Base-by-base conservation (phyloP, 2,888 invertebrate genomes). In the Acrobasis suavella region DNA sequence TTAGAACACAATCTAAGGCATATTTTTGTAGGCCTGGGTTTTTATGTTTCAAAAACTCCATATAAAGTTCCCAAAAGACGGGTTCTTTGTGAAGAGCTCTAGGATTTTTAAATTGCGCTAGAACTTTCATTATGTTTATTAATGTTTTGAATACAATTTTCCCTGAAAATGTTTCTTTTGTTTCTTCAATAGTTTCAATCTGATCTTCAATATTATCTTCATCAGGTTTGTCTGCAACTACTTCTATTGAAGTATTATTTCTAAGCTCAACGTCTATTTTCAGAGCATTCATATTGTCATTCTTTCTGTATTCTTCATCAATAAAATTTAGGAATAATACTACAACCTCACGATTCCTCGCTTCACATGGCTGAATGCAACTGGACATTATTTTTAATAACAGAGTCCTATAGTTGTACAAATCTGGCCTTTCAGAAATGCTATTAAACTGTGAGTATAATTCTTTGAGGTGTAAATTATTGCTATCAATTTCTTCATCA, bases 1-100 rank as follows among this genome's bases (percentile, higher is more conserved):
- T 95, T 73, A 97, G 89, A 1, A 99, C 85, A 81, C 98, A 99
- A 77, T 96, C 96, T 50, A 99, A 86, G 0, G 98, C 97, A 60
- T 94, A 93, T 82, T 96, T 97, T 84, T 99, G 99, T 8, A 99
- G 91, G 0, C 94, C 94, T 0, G 95, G 85, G 83, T 96, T 96
- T 74, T 95, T 95, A 66, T 97, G 95, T 56, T 95, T 94, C 9
- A 99, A 82, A 60, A 99, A 93, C 78, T 98, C 96, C 79, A 95
- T 93, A 75, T 95, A 97, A n/a, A 96, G 92, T 65, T 94, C 94
- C 77, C 94, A 94, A 65, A 99, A 91, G 69, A 97, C 95, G 0
- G 94, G 88, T 81, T 97, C 97, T 68, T 95, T 94, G 75, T 95
- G 95, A 66, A 98, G 89, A 1, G 96, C 95, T 80, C 94, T 95